Conservation (phyloP, 2,797 vertebrate genomes). For the Crenichthys baileyi region DNA sequence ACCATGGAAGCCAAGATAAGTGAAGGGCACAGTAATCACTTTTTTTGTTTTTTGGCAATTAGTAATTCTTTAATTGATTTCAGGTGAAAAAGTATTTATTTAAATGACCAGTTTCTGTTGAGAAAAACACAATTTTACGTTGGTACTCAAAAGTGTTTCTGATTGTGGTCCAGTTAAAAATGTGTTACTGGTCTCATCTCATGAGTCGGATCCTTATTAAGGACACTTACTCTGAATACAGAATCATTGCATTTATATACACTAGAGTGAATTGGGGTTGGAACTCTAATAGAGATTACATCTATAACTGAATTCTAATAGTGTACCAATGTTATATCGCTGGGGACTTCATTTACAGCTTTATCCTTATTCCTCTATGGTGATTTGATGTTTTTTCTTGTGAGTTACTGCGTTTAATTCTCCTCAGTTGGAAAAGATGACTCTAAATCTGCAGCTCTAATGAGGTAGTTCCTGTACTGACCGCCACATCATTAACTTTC, state of each 20-base stretch:
- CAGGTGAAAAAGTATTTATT: not conserved
- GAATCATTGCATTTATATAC: too few relatives aligned
- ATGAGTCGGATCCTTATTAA: not conserved
- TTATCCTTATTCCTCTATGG: not conserved
- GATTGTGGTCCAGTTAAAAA: not conserved
- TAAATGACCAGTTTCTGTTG: not conserved
- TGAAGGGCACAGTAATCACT: not conserved
- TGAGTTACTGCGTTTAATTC: not conserved
- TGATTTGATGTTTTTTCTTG: constrained; percentile 51
- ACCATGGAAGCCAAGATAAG: not conserved
- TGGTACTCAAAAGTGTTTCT: not conserved
- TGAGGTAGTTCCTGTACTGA: constrained; percentile 1
- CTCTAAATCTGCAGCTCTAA: not conserved
- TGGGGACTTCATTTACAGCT: constrained; percentile 1
- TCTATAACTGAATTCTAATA: too few relatives aligned
- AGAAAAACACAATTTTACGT: not conserved
- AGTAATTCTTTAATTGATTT: not conserved
- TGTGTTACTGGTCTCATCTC: not conserved
- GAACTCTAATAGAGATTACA: too few relatives aligned
- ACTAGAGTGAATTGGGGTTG: too few relatives aligned
- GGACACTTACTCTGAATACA: not conserved
- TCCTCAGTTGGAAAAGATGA: constrained; percentile 9
- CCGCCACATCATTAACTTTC: constrained; percentile 17
- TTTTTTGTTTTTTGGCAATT: not conserved
- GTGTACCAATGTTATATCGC: not conserved